Evolutionary conservation across 1,140 invertebrate species (phyloP), one percentile per base, ranked within the genome.

Genomic region (Archivesica marissinica): DNA sequence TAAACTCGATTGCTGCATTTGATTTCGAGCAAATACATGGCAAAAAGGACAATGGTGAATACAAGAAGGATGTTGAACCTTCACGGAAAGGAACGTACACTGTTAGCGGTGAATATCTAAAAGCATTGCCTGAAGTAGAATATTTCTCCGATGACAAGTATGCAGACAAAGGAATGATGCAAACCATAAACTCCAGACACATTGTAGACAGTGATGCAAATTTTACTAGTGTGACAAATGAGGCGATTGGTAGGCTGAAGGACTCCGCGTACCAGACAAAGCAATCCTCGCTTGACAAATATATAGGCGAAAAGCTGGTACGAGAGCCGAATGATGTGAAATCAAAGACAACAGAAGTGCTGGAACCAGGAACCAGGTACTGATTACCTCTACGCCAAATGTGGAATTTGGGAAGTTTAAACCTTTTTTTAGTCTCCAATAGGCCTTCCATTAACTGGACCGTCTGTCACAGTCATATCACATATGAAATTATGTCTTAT

Each of bases 231-330:
- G n/a, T n/a, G n/a, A n/a, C n/a, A n/a, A 64, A 64, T 7, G 33
- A 6, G 2, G 30, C n/a, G 9, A 64, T 17, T 17, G 23, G 25
- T 64, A 59, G 13, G 56, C 39, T 30, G 13, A 64, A 66, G 25
- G 79, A 81, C 54, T 83, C 80, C 9, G 80, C 80, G 9, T 83
- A 83, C 54, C 68, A 83, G 39, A 83, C 80, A 13, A 59, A 83
- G 33, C 80, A 83, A 30, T 64, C 68, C 6, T 83, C 80, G 2
- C 20, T 81, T 35, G 79, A 81, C 30, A 50, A 30, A 15, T 72
- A n/a, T n/a, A 50, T 33, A 78, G 7, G 23, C 44, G 61, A 66
- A 20, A 50, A 17, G 41, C 20, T 33, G 1, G 15, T 64, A 35
- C 33, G 25, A 33, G 59, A 33, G 15, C 38, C 59, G 30, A 35